Evolutionary conservation across 2,113 vertebrate genomes (phyloP).

Genomic region (Ptilorrhoa leucosticta): DNA sequence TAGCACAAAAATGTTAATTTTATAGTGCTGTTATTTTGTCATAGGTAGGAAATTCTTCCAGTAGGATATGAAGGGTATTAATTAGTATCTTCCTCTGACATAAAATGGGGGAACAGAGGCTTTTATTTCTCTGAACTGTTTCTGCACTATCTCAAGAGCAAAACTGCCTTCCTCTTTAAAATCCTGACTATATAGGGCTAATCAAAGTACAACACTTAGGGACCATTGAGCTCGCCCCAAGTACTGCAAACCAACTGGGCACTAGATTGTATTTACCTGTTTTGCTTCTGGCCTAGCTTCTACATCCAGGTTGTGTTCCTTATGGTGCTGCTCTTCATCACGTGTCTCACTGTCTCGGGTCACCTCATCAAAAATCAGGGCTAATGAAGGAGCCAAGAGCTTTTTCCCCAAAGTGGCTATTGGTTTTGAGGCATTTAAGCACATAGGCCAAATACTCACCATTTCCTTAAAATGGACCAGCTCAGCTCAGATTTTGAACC

Average conservation of each 20-base stretch:
- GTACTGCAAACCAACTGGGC: background rate
- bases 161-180: background rate
- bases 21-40: background rate
- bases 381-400: background rate
- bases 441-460: background rate
- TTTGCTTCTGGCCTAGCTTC: background rate
- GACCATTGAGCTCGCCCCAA: background rate
- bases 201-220: background rate
- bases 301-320: background rate
- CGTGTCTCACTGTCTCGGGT: background rate
- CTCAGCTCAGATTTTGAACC: background rate
- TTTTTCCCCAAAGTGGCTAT: background rate
- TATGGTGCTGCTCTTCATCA: background rate
- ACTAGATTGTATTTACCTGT: background rate
- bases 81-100: background rate
- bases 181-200: background rate
- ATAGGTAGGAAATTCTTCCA: background rate
- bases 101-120: background rate
- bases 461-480: background rate
- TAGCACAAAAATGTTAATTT: background rate
- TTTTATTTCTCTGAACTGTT: background rate
- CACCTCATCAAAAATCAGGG: background rate
- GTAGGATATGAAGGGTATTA: background rate
- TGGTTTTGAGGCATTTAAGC: background rate
- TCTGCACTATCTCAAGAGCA: background rate